These are phyloP conservation scores for Clarias macrocephalus DNA, from an alignment of 2,113 vertebrate species.

Conservation along the genomic window DNA sequence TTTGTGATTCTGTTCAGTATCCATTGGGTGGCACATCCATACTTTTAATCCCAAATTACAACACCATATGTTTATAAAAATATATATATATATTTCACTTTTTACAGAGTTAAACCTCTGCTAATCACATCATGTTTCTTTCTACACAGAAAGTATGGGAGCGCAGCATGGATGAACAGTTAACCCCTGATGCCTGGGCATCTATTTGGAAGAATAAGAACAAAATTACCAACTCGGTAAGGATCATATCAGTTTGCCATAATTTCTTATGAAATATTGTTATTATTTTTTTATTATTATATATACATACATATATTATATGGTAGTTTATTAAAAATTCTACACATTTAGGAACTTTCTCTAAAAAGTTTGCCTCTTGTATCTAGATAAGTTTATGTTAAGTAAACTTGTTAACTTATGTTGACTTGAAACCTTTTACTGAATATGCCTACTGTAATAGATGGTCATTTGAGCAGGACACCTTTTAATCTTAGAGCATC, in stretches of 20 bases:
- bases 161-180: conserved; percentile 73
- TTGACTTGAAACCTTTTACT: conserved; percentile 31
- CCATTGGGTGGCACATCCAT: neutral
- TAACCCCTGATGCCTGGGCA: conserved; percentile 75
- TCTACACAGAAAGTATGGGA: conserved; percentile 76
- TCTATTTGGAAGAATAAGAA: conserved; percentile 78
- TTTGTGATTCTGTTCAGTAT: neutral
- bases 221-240: conserved; percentile 73
- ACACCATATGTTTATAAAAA: neutral
- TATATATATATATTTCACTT: neutral
- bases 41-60: neutral
- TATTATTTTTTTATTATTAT: neutral
- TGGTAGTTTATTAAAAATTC: too few relatives aligned
- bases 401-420: conserved; percentile 18
- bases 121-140: conserved; percentile 19
- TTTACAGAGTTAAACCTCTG: neutral
- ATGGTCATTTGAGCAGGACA: conserved; percentile 57
- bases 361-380: conserved; percentile 19
- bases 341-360: neutral
- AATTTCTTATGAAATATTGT: neutral
- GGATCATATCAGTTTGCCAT: conserved; percentile 42
- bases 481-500: conserved; percentile 44
- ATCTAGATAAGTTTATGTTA: conserved; percentile 44
- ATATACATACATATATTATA: neutral
- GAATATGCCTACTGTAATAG: neutral